A percentile compares a stretch with the other conserved stretches of the same genome.
These are phyloP conservation scores for Prietella phreatophila DNA, from an alignment of 2,113 vertebrate genomes.

Conservation along the genomic window DNA sequence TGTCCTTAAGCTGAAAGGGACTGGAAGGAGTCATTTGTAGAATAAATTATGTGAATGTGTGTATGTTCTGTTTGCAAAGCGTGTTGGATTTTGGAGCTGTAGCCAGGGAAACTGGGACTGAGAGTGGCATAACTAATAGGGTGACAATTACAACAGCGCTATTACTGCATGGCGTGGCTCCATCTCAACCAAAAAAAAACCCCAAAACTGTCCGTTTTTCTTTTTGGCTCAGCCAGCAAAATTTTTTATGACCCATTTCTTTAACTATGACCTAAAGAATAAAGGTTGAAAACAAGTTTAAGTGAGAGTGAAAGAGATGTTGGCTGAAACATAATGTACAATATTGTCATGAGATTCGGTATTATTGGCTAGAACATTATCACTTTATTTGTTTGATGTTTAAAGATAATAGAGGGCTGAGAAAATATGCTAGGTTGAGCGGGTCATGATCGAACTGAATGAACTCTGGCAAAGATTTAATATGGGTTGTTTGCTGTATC, in stretches of 20 bases:
- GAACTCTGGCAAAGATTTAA: neutral
- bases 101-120: conserved; percentile 69
- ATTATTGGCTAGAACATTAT: neutral
- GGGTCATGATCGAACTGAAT: neutral
- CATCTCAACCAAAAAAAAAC: conserved; percentile 61
- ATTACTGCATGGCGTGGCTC: conserved; percentile 69
- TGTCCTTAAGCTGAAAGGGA: neutral
- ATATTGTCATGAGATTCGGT: neutral
- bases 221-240: neutral
- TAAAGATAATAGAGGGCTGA: neutral
- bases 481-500: neutral
- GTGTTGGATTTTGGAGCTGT: conserved; percentile 59
- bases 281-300: neutral
- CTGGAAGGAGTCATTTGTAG: conserved; percentile 73
- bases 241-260: neutral
- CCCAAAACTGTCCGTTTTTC: neutral
- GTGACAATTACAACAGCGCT: conserved; percentile 72
- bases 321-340: neutral
- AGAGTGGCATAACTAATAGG: conserved; percentile 73
- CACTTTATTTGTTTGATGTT: neutral
- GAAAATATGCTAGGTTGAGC: neutral
- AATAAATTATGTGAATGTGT: conserved; percentile 70
- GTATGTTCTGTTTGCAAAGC: conserved; percentile 68
- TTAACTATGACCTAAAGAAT: conserved; percentile 1
- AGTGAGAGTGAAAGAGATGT: neutral